These are phyloP conservation scores for Drosophila aldrichi DNA, from an alignment of 2,888 invertebrate species.

Conservation along the genomic window DNA sequence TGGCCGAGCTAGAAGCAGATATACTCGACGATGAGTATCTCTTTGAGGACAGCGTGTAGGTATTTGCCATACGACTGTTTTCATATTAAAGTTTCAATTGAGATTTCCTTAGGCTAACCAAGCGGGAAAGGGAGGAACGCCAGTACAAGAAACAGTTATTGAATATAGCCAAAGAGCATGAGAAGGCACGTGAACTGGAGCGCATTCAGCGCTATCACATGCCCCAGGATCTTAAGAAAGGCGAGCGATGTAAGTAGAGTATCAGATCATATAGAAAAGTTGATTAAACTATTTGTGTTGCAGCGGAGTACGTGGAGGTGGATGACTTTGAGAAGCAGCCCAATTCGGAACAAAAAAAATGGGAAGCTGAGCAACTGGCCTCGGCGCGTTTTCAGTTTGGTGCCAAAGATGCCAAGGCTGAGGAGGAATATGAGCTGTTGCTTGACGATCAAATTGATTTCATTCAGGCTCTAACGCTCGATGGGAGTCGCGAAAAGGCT, in stretches of 20 bases:
- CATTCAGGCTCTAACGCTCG: constrained; percentile 94
- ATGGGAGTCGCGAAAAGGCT: constrained; percentile 88
- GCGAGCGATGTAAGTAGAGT: constrained; percentile 86
- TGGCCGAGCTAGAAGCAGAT: constrained; percentile 97
- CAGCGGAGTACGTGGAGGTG: constrained; percentile 92
- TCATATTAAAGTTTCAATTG: background rate
- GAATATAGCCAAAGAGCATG: constrained; percentile 97
- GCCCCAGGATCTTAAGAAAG: constrained; percentile 94
- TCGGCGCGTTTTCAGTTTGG: constrained; percentile 97
- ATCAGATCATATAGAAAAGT: too few relatives aligned
- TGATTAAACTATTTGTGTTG: background rate
- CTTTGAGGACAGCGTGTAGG: constrained; percentile 94
- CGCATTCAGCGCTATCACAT: constrained; percentile 97
- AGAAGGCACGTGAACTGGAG: constrained; percentile 96
- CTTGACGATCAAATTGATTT: constrained; percentile 99
- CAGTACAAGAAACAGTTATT: constrained; percentile 96
- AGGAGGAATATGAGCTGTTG: constrained; percentile 95
- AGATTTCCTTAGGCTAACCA: constrained; percentile 89
- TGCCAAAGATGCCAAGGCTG: constrained; percentile 91
- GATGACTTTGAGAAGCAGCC: constrained; percentile 94
- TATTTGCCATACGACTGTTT: constrained; percentile 41
- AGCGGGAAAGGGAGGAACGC: constrained; percentile 93
- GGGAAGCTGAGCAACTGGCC: constrained; percentile 98
- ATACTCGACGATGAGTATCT: constrained; percentile 98
- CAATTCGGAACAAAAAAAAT: constrained; percentile 95